Conservation (phyloP, 2,113 vertebrate species). For the Clarias gariepinus region DNA sequence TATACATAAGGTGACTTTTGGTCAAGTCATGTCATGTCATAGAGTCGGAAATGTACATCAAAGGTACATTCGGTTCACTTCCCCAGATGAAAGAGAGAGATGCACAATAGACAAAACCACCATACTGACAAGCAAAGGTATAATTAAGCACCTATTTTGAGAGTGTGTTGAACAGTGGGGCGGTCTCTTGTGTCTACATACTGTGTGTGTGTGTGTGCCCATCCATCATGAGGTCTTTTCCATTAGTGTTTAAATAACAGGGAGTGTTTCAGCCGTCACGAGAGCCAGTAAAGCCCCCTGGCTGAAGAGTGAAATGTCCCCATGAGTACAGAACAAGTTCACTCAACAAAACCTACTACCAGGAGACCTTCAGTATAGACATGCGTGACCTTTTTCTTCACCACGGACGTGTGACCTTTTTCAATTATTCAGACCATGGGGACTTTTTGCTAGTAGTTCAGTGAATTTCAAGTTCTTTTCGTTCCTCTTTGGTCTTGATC, state of each 20-base stretch:
- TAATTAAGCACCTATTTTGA: not conserved
- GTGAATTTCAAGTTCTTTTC: not conserved
- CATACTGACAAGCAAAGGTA: not conserved
- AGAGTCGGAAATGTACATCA: too few species aligned
- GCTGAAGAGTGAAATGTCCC: not conserved
- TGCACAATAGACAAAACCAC: not conserved
- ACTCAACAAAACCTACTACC: not conserved
- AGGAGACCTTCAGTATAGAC: not conserved
- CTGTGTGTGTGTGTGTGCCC: not conserved
- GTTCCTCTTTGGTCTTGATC: not conserved
- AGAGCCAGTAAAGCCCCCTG: not conserved
- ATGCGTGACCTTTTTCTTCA: not conserved
- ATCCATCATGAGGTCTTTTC: slow-evolving; percentile 3
- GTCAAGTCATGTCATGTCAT: not conserved
- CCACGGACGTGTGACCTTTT: not conserved
- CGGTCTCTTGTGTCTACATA: not conserved
- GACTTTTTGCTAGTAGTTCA: not conserved
- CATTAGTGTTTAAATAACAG: not conserved
- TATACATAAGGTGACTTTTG: not conserved
- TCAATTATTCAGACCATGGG: not conserved
- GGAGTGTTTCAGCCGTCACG: not conserved
- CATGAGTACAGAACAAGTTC: not conserved
- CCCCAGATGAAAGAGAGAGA: not conserved
- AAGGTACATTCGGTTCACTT: not conserved
- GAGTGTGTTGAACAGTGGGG: not conserved